Evolutionary conservation across 2,888 invertebrate genomes (phyloP), one percentile per base, ranked within the genome.

Genomic region (Elegia similella): DNA sequence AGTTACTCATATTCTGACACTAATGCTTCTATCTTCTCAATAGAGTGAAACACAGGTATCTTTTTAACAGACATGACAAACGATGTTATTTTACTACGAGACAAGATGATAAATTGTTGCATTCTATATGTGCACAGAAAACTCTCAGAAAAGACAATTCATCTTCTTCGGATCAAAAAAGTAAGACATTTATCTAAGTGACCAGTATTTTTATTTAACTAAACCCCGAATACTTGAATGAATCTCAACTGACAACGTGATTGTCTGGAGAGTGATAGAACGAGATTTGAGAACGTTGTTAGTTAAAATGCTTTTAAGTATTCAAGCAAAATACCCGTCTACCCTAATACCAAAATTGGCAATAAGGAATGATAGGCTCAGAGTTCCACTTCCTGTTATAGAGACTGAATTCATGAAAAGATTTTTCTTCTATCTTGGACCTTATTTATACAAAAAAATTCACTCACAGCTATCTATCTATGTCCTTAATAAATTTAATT

Each of bases 61-160:
- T 44, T 44, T 16, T 10, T 44, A 44, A 44, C 17, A 16, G 43
- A 16, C 43, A 16, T 44, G 43, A 44, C 16, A 44, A 44, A 44
- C 17, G 43, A 44, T 44, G 43, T 44, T 16, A 44, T 44, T 44
- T 44, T 44, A 44, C 8, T 44, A 16, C 16, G 16, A 44, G 43
- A 44, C 43, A 44, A 15, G 16, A 44, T 44, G 43, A 44, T 44
- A 10, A 44, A 44, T 44, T 15, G 16, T 10, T 38, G 38, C 38
- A 38, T 38, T 12, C 38, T 38, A n/a, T 38, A 38, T 38, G 38
- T 6, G 38, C 38, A 38, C 10, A 38, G 38, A 38, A 38, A 38
- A 38, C n/a, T 3, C 12, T 38, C 12, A 38, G 38, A 38, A 38
- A 38, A 38, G 38, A 38, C n/a, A n/a, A 38, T 38, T 38, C 3